Base-by-base conservation (phyloP, 2,888 invertebrate species). In the Scrobipalpa atriplicella region DNA sequence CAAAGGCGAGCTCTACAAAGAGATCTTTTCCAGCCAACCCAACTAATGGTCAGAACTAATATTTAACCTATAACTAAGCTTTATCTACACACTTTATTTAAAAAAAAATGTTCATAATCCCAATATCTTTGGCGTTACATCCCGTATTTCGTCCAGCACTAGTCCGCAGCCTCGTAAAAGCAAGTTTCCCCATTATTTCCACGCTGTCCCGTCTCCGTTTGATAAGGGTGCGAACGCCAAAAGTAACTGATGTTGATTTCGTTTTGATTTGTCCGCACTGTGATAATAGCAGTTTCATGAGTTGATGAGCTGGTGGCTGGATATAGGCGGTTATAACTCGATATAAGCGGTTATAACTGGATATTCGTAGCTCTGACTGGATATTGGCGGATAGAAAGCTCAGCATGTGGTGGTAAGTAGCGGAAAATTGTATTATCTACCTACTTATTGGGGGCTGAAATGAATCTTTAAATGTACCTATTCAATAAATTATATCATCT, bases 211-310 rank as follows among this genome's bases (percentile, higher is more conserved):
- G 83, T 84, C 78, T 80, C 76, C 51, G 58, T 76, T 83, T 89
- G 89, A 89, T 87, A 89, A 89, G 90, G 87, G 89, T 86, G 83
- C 77, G 80, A 82, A 82, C 75, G 83, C 81, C 85, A 83, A 84
- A 87, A 86, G 86, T 89, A 90, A 88, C 85, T 84, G 82, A 90
- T 88, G 90, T 84, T 90, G 90, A 92, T 91, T 90, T 86, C 81
- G 77, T 86, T 92, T 92, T 90, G 90, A 92, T 91, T 88, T 81
- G 82, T 85, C 84, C 85, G 76, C 83, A 77, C 78, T 71, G 77
- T 82, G 85, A 89, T 90, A 89, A 90, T 88, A 84, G 81, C 80
- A 82, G 82, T 89, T 89, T 89, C 81, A 89, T 89, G 84, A 89
- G 81, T 82, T 78, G 77, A 79, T 78, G 77, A 75, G 80, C 82